phyloP scores from a whole-genome alignment of 2,113 vertebrate genomes.

The Poecile atricapillus region DNA sequence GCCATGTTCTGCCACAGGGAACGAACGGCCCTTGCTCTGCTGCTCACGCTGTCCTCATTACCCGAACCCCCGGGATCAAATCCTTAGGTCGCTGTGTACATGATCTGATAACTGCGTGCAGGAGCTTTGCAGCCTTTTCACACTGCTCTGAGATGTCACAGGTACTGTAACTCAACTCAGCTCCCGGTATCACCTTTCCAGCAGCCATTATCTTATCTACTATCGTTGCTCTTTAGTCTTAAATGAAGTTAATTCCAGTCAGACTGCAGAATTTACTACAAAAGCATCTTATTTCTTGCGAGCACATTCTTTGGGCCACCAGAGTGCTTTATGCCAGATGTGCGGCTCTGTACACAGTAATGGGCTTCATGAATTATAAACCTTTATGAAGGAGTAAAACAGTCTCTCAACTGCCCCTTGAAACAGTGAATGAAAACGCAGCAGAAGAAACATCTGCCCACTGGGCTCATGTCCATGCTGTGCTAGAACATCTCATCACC shows the following conservation, averaged over 20 bases:
- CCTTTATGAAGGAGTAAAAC: slow-evolving; percentile 27
- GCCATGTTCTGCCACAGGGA: background rate
- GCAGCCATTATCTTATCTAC: background rate
- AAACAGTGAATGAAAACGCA: slow-evolving; percentile 11
- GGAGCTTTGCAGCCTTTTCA: background rate
- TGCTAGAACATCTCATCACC: slow-evolving; percentile 50
- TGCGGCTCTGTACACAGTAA: background rate
- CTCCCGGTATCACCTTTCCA: slow-evolving; percentile 6
- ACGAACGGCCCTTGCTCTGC: background rate
- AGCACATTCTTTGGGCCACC: slow-evolving; percentile 6
- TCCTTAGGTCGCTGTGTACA: background rate
- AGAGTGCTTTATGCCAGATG: slow-evolving; percentile 3
- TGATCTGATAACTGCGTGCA: background rate
- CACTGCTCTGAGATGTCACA: background rate
- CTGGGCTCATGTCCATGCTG: slow-evolving; percentile 23
- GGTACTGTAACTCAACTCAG: background rate
- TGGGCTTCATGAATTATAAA: slow-evolving; percentile 26
- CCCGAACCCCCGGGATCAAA: background rate
- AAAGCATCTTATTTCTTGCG: slow-evolving; percentile 17
- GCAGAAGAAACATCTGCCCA: slow-evolving; percentile 1
- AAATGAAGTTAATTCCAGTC: slow-evolving; percentile 1
- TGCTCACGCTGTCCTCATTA: background rate
- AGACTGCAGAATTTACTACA: background rate
- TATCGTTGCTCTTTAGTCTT: slow-evolving; percentile 32
- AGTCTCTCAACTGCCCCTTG: slow-evolving; percentile 15